Conservation (phyloP, 2,797 vertebrate species). For the Taeniopygia guttata region DNA sequence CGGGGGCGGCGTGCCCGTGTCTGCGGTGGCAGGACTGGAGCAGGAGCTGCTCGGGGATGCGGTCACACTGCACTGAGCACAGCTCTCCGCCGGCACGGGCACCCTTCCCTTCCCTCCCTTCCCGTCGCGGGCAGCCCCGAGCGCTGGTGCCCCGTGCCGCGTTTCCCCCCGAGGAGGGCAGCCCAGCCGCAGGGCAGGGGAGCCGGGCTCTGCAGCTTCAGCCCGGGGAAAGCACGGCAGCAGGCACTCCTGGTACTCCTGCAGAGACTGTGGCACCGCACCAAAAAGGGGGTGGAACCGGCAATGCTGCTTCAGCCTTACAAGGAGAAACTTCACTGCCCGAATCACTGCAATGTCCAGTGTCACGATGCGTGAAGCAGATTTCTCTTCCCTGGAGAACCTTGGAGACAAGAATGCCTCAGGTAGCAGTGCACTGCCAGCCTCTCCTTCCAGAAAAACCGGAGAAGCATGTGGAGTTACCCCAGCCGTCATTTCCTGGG, state of each 20-base stretch:
- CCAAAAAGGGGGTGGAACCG: neutral
- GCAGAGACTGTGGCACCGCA: neutral
- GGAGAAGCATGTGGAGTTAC: accelerated
- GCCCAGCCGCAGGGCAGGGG: neutral
- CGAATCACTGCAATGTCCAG: neutral
- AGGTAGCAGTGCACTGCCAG: accelerated
- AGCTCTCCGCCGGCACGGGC: neutral
- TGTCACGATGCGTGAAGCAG: accelerated
- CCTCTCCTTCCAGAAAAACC: neutral
- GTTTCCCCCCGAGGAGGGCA: neutral
- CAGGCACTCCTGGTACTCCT: neutral
- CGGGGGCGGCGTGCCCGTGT: accelerated
- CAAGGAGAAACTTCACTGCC: neutral
- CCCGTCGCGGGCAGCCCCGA: accelerated
- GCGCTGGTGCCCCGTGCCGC: accelerated
- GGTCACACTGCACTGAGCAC: accelerated
- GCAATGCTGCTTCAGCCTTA: neutral
- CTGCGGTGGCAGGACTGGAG: neutral
- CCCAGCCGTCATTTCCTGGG: neutral
- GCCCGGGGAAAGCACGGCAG: accelerated
- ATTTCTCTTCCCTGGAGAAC: neutral
- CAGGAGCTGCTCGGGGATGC: accelerated
- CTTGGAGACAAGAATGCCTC: neutral
- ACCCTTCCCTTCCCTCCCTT: no score
- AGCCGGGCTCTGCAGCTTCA: accelerated